phyloP scores from a whole-genome alignment of 2,797 vertebrate species.

The Ceryle rudis region DNA sequence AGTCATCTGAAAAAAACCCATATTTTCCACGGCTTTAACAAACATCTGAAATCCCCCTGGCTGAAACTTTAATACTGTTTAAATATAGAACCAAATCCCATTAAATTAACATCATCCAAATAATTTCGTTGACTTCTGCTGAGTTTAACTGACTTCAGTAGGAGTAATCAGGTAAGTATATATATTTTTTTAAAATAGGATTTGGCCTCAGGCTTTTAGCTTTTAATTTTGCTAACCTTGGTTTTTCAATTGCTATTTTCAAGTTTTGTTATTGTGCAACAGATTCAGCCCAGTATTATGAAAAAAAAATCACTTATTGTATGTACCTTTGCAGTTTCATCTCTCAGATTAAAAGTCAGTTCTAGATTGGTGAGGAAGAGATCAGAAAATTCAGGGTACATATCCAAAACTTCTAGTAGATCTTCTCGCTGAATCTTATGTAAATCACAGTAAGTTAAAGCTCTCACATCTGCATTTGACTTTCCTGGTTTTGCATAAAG shows the following conservation, averaged over 20 bases:
- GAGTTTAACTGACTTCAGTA: background rate
- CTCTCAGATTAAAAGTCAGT: conserved; percentile 96
- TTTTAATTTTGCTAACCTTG: background rate
- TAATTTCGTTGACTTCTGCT: conserved; percentile 19
- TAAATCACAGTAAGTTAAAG: conserved; percentile 96
- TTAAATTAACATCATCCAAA: conserved; percentile 29
- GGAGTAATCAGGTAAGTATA: background rate
- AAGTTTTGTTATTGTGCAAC: background rate
- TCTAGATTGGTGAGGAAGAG: conserved; percentile 96
- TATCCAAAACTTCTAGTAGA: conserved; percentile 95
- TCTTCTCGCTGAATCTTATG: conserved; percentile 98
- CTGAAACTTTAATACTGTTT: conserved; percentile 29
- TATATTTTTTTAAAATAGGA: background rate
- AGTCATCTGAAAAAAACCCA: background rate
- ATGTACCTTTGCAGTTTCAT: conserved; percentile 88
- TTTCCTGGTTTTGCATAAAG: conserved; percentile 95
- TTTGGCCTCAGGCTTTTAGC: conserved; percentile 5
- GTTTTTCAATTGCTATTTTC: background rate
- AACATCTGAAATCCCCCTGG: background rate
- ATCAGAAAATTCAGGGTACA: conserved; percentile 99
- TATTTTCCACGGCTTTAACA: conserved; percentile 32
- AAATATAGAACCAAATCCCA: conserved; percentile 55
- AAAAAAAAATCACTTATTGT: background rate
- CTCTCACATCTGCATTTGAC: conserved; percentile 96
- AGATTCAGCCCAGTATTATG: background rate